phyloP scores from a whole-genome alignment of 2,113 vertebrate genomes.

The Tyrannus savana region DNA sequence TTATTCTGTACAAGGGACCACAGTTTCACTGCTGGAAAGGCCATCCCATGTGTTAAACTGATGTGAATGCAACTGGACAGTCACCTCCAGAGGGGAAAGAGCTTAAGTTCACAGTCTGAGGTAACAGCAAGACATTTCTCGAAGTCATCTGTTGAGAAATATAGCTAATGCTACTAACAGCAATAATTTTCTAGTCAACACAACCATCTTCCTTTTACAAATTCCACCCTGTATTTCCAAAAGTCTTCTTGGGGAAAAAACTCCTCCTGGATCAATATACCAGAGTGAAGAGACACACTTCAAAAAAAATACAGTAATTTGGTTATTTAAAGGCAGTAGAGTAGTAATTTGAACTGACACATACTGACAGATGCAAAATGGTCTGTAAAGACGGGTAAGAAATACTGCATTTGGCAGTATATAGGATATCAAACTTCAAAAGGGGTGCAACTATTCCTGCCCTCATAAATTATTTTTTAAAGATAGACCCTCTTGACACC shows the following conservation, averaged over 20 bases:
- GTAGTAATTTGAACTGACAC: neutral
- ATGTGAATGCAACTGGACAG: neutral
- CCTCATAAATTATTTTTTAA: neutral
- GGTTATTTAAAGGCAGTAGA: neutral
- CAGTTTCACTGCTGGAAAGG: neutral
- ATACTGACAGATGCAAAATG: neutral
- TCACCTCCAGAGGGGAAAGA: neutral
- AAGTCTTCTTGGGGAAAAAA: neutral
- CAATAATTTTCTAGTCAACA: neutral
- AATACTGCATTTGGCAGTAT: neutral
- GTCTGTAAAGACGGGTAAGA: neutral
- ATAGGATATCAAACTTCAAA: neutral
- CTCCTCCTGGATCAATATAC: neutral
- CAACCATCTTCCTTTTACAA: neutral
- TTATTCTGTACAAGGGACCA: neutral
- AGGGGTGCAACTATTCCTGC: neutral
- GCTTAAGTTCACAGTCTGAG: neutral
- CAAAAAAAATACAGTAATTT: neutral
- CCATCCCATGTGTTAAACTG: rapidly evolving
- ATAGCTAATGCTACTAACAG: neutral
- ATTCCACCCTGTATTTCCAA: neutral
- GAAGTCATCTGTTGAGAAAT: neutral
- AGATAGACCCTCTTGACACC: neutral
- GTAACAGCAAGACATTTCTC: neutral
- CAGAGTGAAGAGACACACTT: neutral